Evolutionary conservation across 2,888 invertebrate species (phyloP).

Genomic region (Taphrorychus bicolor): DNA sequence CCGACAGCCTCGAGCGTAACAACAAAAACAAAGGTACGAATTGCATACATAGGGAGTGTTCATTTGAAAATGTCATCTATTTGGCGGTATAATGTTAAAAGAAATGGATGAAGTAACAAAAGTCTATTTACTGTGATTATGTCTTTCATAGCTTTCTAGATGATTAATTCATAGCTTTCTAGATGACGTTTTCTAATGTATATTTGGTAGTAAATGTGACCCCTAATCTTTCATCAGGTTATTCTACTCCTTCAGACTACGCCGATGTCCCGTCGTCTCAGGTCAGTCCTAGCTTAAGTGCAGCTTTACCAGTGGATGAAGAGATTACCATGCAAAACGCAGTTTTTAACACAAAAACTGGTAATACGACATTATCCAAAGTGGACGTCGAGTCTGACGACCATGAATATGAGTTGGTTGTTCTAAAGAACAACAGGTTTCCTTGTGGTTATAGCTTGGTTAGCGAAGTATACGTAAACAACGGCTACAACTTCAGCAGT

Average conservation of each 20-base stretch:
- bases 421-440: constrained; percentile 50
- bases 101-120: too few relatives aligned
- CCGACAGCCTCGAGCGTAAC: constrained; percentile 75
- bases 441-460: constrained; percentile 71
- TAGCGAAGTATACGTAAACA: constrained; percentile 81
- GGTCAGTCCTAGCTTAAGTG: constrained; percentile 76
- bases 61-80: too few relatives aligned
- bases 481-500: constrained; percentile 72
- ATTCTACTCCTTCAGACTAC: constrained; percentile 68
- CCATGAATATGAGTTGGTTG: constrained; percentile 61
- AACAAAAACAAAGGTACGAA: constrained; percentile 56
- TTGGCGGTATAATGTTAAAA: too few relatives aligned
- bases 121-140: too few relatives aligned
- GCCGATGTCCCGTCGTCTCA: constrained; percentile 72
- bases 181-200: too few relatives aligned
- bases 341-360: constrained; percentile 70
- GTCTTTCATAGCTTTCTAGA: too few relatives aligned
- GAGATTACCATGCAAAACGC: constrained; percentile 82
- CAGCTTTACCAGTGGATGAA: constrained; percentile 79
- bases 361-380: constrained; percentile 63
- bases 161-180: too few relatives aligned
- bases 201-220: neutral
- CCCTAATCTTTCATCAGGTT: constrained; percentile 54
- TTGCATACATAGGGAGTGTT: too few relatives aligned
- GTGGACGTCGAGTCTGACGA: constrained; percentile 51